Evolutionary conservation across 2,113 vertebrate genomes (phyloP), one percentile per base, ranked within the genome.

Genomic region (Coptodon rendalli): DNA sequence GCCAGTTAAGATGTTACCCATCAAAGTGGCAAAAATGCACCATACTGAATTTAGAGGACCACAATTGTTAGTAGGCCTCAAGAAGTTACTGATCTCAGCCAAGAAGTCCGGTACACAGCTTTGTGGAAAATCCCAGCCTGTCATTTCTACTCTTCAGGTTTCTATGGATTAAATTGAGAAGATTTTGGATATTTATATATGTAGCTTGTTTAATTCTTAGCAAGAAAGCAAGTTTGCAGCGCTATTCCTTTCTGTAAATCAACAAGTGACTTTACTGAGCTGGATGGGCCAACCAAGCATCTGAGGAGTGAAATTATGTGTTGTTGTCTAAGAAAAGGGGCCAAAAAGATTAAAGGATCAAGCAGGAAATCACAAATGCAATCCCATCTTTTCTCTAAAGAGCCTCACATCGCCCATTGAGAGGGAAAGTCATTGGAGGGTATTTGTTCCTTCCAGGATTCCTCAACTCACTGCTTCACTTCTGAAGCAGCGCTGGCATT

Each of bases 341-440:
- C 91, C 82, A 81, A 89, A 68, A 83, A 93, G 95, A 94, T 96
- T 95, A 95, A 85, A 85, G 90, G 94, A 90, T 94, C 89, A 92
- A 71, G 92, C 88, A 93, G 94, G 93, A 95, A 96, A 95, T 94
- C 92, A 92, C 94, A 94, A 92, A 91, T 80, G 80, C 54, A 92
- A 92, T 90, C 85, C 91, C 73, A 84, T 66, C 68, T 68, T 88
- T 84, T 79, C 90, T 92, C 82, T 56, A 83, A 88, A 89, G 89
- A 80, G 79, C 83, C 82, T 68, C 71, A 57, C 81, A 91, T 92
- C 80, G 36, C 61, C 91, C 92, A 88, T 89, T 90, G 88, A 91
- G 89, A 94, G 84, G 76, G 78, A 56, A 90, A 94, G 90, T 91
- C 91, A 86, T 61, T 88, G 89, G 83, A 87, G 85, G 86, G 84